phyloP scores from a whole-genome alignment of 35 echinoderm and acorn worm genomes.

The Ptychodera flava region DNA sequence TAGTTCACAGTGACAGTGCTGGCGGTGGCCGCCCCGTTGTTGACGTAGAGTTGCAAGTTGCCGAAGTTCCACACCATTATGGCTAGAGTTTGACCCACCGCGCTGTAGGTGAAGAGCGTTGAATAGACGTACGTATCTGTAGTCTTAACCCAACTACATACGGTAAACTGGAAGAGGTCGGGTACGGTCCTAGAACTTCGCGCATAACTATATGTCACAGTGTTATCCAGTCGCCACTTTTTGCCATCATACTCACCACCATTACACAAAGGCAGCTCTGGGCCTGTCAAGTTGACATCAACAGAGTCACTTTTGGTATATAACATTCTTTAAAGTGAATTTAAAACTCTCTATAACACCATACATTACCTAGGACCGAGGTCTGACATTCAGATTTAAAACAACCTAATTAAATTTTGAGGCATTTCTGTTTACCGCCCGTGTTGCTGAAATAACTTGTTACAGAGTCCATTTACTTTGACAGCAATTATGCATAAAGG shows the following conservation, averaged over 20 bases:
- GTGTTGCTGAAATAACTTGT: too few relatives aligned
- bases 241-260: neutral
- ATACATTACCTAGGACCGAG: too few relatives aligned
- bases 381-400: too few relatives aligned
- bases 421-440: too few relatives aligned
- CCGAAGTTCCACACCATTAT: neutral
- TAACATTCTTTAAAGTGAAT: too few relatives aligned
- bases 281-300: too few relatives aligned
- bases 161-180: neutral
- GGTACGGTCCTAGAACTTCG: neutral
- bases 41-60: neutral
- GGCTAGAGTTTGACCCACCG: neutral
- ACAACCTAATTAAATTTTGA: too few relatives aligned
- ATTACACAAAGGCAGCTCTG: neutral
- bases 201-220: neutral
- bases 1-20: neutral
- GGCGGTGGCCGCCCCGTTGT: neutral
- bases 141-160: neutral
- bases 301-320: too few relatives aligned
- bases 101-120: neutral
- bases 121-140: neutral
- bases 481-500: too few relatives aligned
- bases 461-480: too few relatives aligned
- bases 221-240: neutral
- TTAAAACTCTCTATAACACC: too few relatives aligned